Conservation (phyloP, 2,888 invertebrate genomes). For the Meteorus colon region DNA sequence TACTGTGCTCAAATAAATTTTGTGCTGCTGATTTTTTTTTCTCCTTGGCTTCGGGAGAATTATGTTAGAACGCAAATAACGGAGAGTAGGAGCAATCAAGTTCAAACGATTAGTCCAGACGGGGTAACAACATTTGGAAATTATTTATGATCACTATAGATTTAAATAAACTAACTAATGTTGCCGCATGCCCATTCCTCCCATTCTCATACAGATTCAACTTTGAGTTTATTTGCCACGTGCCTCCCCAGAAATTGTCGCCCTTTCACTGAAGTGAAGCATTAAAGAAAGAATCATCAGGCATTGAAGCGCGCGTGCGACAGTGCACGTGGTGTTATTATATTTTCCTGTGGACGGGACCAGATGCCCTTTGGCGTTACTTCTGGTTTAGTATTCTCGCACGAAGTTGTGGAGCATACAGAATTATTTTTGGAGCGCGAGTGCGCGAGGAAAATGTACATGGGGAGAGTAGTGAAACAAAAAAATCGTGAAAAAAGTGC, state of each 20-base stretch:
- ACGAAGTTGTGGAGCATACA: constrained; percentile 41
- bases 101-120: neutral
- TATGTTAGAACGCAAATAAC: neutral
- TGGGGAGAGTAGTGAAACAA: constrained; percentile 45
- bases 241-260: constrained; percentile 13
- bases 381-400: constrained; percentile 64
- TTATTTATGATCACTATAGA: neutral
- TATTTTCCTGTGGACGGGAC: constrained; percentile 59
- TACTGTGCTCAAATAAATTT: constrained; percentile 13
- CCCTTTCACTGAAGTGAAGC: neutral
- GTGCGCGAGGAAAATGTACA: constrained; percentile 33
- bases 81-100: neutral
- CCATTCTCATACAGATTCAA: neutral
- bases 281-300: constrained; percentile 17
- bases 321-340: constrained; percentile 64
- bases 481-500: constrained; percentile 44
- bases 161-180: neutral
- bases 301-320: constrained; percentile 31
- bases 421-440: constrained; percentile 63
- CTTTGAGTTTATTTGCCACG: constrained; percentile 27
- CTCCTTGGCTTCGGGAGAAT: neutral
- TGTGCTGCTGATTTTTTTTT: neutral
- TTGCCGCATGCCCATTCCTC: neutral
- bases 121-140: neutral
- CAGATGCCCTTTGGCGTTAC: constrained; percentile 67